A percentile compares a stretch with the other conserved stretches of the same genome.
Conservation (phyloP, 1,140 invertebrate genomes). For the Drosophila santomea region DNA sequence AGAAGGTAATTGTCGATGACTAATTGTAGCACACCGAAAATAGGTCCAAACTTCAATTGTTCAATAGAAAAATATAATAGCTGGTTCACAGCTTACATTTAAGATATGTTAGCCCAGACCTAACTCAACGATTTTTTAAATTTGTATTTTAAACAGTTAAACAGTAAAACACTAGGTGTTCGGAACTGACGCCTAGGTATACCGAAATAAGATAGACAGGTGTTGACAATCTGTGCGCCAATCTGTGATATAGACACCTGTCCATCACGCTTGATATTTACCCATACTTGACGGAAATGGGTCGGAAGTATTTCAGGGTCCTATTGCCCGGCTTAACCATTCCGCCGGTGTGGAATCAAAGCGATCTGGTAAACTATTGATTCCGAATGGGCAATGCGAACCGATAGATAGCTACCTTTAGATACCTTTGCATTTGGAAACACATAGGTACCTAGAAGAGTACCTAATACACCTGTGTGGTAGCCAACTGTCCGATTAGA, state of each 20-base stretch:
- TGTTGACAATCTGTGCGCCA: neutral
- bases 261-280: constrained; percentile 38
- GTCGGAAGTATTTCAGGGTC: constrained; percentile 65
- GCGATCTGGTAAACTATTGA: constrained; percentile 32
- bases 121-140: too few species aligned
- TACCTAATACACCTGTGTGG: constrained; percentile 21
- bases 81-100: too few species aligned
- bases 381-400: constrained; percentile 26
- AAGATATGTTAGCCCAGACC: too few species aligned
- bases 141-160: neutral
- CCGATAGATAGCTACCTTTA: neutral
- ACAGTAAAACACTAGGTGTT: neutral
- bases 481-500: constrained; percentile 59
- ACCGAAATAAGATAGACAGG: neutral
- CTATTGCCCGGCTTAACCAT: constrained; percentile 68
- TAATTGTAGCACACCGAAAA: neutral
- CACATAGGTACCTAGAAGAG: constrained; percentile 2
- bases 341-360: constrained; percentile 13
- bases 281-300: constrained; percentile 58
- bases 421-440: constrained; percentile 13
- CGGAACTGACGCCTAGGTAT: neutral
- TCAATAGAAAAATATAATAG: too few species aligned
- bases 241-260: constrained; percentile 9
- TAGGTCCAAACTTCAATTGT: too few species aligned
- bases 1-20: neutral